phyloP scores from a whole-genome alignment of 2,888 invertebrate species.

The Gymnocheta viridis region DNA sequence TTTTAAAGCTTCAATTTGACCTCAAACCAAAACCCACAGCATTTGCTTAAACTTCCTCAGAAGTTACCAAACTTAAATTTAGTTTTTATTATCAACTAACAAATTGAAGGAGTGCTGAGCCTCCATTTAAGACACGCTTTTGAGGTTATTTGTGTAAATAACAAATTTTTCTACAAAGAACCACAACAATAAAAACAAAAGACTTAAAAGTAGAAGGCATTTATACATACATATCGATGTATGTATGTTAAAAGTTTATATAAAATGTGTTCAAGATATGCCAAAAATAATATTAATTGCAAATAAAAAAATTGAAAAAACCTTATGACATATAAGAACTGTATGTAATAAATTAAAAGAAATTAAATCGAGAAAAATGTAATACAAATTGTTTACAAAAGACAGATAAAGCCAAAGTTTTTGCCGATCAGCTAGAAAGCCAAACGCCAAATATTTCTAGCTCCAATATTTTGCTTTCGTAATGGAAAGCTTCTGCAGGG shows the following conservation, averaged over 20 bases:
- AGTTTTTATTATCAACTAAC: neutral
- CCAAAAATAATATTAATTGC: too few relatives aligned
- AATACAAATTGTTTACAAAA: too few relatives aligned
- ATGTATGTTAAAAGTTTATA: neutral
- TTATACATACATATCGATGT: neutral
- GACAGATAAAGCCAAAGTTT: too few relatives aligned
- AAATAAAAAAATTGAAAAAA: too few relatives aligned
- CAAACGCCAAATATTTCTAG: too few relatives aligned
- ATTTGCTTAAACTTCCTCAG: conserved; percentile 4
- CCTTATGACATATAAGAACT: too few relatives aligned
- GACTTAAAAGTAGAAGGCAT: neutral
- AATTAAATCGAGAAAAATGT: too few relatives aligned
- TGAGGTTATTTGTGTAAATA: neutral
- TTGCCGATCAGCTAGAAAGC: too few relatives aligned
- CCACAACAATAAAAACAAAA: neutral
- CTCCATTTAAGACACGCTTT: conserved; percentile 23
- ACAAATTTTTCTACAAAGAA: neutral
- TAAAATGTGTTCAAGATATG: neutral
- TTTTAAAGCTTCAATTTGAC: conserved; percentile 29
- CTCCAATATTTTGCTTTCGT: too few relatives aligned
- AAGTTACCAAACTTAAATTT: neutral
- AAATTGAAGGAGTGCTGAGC: conserved; percentile 44
- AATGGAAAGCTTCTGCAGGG: too few relatives aligned
- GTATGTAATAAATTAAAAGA: too few relatives aligned
- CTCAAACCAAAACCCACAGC: neutral